A percentile compares a stretch with the other conserved stretches of the same genome.
Conservation (phyloP, 2,888 invertebrate genomes). For the Ormia ochracea region DNA sequence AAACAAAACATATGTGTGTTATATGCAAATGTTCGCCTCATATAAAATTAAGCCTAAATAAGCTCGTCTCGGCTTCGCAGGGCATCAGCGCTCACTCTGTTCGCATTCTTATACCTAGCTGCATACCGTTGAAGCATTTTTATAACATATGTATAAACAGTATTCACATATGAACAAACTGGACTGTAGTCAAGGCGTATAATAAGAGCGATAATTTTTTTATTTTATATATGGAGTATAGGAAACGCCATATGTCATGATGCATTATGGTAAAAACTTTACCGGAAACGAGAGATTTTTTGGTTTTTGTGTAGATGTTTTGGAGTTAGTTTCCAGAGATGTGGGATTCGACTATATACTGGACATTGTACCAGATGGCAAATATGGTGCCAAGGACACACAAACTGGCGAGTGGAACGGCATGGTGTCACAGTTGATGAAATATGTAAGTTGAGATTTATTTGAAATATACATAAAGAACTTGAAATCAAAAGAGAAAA, state of each 20-base stretch:
- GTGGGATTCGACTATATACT: conserved; percentile 85
- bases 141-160: no score
- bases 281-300: conserved; percentile 86
- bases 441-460: conserved; percentile 79
- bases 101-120: no score
- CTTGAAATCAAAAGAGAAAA: no score
- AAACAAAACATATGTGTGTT: no score
- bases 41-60: no score
- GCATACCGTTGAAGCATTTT: no score
- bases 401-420: conserved; percentile 87
- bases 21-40: no score
- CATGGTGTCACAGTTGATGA: conserved; percentile 84
- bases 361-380: conserved; percentile 83
- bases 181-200: no score
- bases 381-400: conserved; percentile 85
- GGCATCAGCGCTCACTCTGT: no score
- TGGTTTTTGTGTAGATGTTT: conserved; percentile 87
- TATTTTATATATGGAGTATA: conserved; percentile 67
- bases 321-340: conserved; percentile 82
- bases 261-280: conserved; percentile 83
- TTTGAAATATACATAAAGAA: background rate
- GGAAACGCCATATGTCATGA: conserved; percentile 87
- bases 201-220: no score
- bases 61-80: no score
- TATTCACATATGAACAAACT: no score